Evolutionary conservation across 1,140 invertebrate genomes (phyloP), one percentile per base, ranked within the genome.

Genomic region (Diorhabda carinulata): DNA sequence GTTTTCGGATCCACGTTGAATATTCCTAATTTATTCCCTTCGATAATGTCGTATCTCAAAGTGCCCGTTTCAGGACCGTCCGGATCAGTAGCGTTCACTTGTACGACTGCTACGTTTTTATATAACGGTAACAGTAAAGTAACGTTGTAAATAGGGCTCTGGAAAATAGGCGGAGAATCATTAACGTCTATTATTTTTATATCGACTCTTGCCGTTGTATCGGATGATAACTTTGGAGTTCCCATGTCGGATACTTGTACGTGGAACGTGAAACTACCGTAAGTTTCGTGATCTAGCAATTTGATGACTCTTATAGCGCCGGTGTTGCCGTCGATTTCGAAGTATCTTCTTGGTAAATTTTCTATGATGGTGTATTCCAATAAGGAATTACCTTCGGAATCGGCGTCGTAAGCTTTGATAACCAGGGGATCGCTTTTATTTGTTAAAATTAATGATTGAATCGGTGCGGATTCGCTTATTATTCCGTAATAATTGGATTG

Each of bases 361-460:
- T 96, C 93, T 56, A 94, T 84, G 73, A 98, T 95, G 76, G 92
- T 89, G 81, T 92, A 98, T 73, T 90, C 88, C 40, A 97, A 82
- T 72, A 94, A 83, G 7, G 91, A 88, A 83, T 97, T 95, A 8
- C 91, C 82, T 76, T 92, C 90, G 7, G 90, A 90, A 82, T 96
- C 94, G 3, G 86, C 87, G 77, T 95, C 93, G 68, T 87, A 87
- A 0, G 89, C 90, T 68, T 88, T 89, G 58, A 96, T 88, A 8
- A 96, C 91, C 5, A 97, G 84, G 40, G 94, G 92, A 10, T 88
- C 87, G 74, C 84, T 89, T 44, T 81, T 80, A 58, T 87, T 85
- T 60, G 86, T 87, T 3, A 93, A 82, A 1, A 95, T 90, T 44
- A 94, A 82, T 3, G 90, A 91, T 10, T 88, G 89, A 60, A 90